phyloP scores from a whole-genome alignment of 1,140 invertebrate genomes.

The Caligus rogercresseyi region DNA sequence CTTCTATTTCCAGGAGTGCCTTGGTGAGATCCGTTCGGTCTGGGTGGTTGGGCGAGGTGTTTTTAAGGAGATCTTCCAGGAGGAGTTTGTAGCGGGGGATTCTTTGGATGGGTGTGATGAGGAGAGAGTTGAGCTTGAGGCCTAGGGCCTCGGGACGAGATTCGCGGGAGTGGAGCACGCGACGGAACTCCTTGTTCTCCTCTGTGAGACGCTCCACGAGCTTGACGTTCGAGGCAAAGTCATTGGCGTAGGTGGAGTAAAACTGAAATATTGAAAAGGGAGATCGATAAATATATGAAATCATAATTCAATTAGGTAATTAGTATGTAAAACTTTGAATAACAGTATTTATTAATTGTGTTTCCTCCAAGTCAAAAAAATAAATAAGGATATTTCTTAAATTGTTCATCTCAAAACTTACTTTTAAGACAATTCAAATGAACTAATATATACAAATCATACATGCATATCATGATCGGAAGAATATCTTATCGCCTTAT shows the following conservation, averaged over 20 bases:
- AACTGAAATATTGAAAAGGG: conserved; percentile 28
- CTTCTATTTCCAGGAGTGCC: conserved; percentile 44
- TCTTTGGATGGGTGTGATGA: conserved; percentile 55
- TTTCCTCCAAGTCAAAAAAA: no score
- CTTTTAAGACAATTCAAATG: no score
- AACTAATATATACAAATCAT: no score
- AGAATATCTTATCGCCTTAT: no score
- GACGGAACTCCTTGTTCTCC: conserved; percentile 38
- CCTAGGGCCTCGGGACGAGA: conserved; percentile 44
- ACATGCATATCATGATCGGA: no score
- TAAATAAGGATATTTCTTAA: no score
- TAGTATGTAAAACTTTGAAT: no score
- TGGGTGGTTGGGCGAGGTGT: conserved; percentile 39
- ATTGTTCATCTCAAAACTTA: no score
- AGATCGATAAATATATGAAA: no score
- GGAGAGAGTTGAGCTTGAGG: conserved; percentile 45
- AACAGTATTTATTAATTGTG: no score
- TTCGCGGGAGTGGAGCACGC: conserved; percentile 40
- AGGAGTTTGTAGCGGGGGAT: conserved; percentile 52
- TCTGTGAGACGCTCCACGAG: conserved; percentile 34
- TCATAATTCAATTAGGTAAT: no score
- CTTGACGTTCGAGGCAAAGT: conserved; percentile 41
- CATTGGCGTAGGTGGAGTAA: conserved; percentile 55
- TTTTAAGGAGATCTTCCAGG: conserved; percentile 43
- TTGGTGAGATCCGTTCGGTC: conserved; percentile 35